Base-by-base conservation (phyloP, 2,888 invertebrate species). In the Drosophila sordidula region DNA sequence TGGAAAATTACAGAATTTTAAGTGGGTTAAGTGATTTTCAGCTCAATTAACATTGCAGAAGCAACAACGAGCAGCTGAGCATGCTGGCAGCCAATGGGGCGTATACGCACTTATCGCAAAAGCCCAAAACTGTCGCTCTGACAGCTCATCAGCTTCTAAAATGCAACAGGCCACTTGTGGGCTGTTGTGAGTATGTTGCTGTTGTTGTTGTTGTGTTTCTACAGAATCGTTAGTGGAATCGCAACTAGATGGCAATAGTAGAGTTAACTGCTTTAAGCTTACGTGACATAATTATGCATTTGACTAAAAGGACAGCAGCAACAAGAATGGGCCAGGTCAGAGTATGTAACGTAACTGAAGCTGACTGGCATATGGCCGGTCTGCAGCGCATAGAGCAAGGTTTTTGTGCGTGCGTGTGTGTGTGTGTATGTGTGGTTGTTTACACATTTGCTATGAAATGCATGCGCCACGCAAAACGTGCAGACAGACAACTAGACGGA, bases 281-380 rank as follows among this genome's bases (percentile, higher is more conserved):
- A 85, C 85, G 85, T 85, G 84, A 85, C 89, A 89, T 85, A 85
- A 85, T 85, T 85, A 85, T 85, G 90, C 90, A 85, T 85, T 87
- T 89, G 87, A 77, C 89, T 87, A 85, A 78, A 67, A 73, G 70
- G 79, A 71, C 72, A 77, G 38, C 73, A 44, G 38, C 49, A 29
- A 34, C 42, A 39, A 51, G 54, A n/a, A 29, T 11, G 25, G 36
- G 36, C 16, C 16, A 26, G 58, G 34, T 32, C 54, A 61, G 46
- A 44, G 51, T 57, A 42, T 29, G 59, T 29, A 42, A 41, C 46
- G 64, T 44, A 59, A 57, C 61, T 65, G 49, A 41, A 51, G 36
- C 26, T 46, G 65, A 49, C 80, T 66, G 84, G 58, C 89, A 81
- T 82, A 87, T 82, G 82, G 87, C 70, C 42, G 56, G 49, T 50